A percentile compares a stretch with the other conserved stretches of the same genome.
These are phyloP conservation scores for Nipponacmea schrenckii DNA, from an alignment of 2,888 invertebrate genomes.

Conservation along the genomic window DNA sequence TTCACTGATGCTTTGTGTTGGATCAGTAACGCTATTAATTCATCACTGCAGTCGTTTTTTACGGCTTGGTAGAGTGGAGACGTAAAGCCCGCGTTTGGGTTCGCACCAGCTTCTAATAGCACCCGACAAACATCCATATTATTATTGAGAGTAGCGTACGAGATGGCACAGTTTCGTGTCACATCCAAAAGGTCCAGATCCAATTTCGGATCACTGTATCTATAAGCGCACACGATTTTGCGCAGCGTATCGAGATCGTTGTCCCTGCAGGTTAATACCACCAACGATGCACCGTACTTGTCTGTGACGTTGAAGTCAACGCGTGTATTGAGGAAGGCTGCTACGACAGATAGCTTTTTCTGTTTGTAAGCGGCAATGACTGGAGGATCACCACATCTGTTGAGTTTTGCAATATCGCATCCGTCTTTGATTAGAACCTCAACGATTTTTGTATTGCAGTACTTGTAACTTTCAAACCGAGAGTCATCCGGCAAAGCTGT, in stretches of 20 bases:
- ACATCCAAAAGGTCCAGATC: conserved; percentile 12
- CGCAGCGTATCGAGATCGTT: conserved; percentile 3
- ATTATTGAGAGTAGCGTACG: conserved; percentile 15
- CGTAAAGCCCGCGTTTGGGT: conserved; percentile 14
- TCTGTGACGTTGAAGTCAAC: conserved; percentile 16
- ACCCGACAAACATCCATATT: conserved; percentile 8
- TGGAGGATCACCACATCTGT: conserved; percentile 14
- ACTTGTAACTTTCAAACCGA: neutral
- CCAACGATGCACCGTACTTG: conserved; percentile 12
- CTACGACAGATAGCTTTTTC: conserved; percentile 5
- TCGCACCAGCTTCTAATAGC: conserved; percentile 17
- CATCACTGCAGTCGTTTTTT: conserved; percentile 10
- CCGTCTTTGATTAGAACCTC: conserved; percentile 10
- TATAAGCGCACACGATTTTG: conserved; percentile 2
- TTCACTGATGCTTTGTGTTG: conserved; percentile 14
- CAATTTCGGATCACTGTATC: neutral
- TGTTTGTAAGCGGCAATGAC: conserved; percentile 12
- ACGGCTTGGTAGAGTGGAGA: conserved; percentile 20
- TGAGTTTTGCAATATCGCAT: conserved; percentile 1
- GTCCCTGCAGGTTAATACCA: conserved; percentile 1
- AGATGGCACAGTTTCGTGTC: conserved; percentile 15
- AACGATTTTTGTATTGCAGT: conserved; percentile 4
- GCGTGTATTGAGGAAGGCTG: conserved; percentile 7
- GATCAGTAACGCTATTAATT: conserved; percentile 14
- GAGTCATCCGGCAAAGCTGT: conserved; percentile 9